These are phyloP conservation scores for Mesorhabditis sp. DNA, from an alignment of 2,888 invertebrate genomes.

Conservation along the genomic window DNA sequence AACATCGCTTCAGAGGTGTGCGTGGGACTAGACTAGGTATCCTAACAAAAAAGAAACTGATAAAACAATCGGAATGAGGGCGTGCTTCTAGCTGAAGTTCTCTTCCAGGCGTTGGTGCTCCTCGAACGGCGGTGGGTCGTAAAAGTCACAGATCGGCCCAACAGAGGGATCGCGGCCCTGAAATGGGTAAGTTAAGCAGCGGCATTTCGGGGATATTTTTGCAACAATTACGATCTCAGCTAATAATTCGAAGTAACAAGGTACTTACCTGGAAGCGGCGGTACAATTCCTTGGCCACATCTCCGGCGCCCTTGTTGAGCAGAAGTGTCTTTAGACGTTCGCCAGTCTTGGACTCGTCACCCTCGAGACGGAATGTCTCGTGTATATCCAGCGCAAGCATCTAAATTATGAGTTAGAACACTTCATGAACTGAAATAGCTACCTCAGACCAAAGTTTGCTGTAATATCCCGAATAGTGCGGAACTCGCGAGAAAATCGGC, in stretches of 20 bases:
- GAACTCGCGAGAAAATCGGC: slow-evolving; percentile 73
- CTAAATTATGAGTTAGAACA: slow-evolving; percentile 24
- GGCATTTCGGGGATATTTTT: not conserved
- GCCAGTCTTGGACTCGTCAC: slow-evolving; percentile 47
- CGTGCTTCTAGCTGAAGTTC: too few relatives aligned
- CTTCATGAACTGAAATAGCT: slow-evolving; percentile 3
- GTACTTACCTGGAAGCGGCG: slow-evolving; percentile 43
- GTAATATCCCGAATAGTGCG: slow-evolving; percentile 52
- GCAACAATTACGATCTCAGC: not conserved
- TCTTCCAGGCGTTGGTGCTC: too few relatives aligned
- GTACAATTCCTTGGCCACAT: slow-evolving; percentile 52
- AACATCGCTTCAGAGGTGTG: too few relatives aligned
- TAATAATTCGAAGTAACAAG: not conserved
- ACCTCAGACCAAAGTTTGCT: slow-evolving; percentile 51
- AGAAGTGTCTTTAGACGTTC: slow-evolving; percentile 50
- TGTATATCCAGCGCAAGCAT: slow-evolving; percentile 57
- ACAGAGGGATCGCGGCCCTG: slow-evolving; percentile 55
- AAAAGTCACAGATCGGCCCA: slow-evolving; percentile 56
- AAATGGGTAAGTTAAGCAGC: slow-evolving; percentile 11
- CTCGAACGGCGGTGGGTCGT: slow-evolving; percentile 42
- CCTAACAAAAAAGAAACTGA: too few relatives aligned
- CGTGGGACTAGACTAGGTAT: too few relatives aligned
- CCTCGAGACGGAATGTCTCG: slow-evolving; percentile 52
- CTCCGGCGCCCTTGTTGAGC: slow-evolving; percentile 46
- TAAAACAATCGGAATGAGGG: too few relatives aligned